These are phyloP conservation scores for Ectemnius lituratus DNA, from an alignment of 2,888 invertebrate genomes.

Conservation along the genomic window DNA sequence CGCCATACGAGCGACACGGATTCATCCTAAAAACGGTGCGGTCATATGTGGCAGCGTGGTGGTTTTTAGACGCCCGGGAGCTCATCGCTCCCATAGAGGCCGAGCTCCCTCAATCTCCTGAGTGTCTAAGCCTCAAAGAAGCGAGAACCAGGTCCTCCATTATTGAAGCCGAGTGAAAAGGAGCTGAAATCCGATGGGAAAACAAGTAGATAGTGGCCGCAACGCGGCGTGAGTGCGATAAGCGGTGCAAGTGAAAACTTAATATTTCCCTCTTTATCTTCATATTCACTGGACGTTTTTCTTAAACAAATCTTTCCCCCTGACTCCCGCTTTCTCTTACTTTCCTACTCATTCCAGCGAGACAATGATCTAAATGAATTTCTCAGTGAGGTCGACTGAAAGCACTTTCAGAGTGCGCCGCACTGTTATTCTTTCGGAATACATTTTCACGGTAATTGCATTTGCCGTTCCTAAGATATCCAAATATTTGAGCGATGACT, in stretches of 20 bases:
- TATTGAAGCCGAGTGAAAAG: constrained; percentile 33
- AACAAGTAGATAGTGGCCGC: constrained; percentile 32
- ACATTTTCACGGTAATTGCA: too few relatives aligned
- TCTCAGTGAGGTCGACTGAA: neutral
- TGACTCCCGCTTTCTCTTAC: neutral
- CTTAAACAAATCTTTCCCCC: constrained; percentile 11
- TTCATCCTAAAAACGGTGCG: constrained; percentile 4
- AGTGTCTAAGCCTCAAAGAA: constrained; percentile 44
- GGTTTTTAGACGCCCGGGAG: constrained; percentile 24
- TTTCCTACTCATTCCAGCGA: constrained; percentile 11
- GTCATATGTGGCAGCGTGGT: constrained; percentile 2
- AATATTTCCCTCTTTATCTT: constrained; percentile 31
- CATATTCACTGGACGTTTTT: neutral
- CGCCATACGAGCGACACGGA: neutral
- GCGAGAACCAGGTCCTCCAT: constrained; percentile 25
- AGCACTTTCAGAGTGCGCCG: too few relatives aligned
- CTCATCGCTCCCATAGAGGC: constrained; percentile 35
- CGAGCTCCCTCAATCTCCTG: constrained; percentile 43
- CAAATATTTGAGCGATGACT: neutral
- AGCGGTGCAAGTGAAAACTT: constrained; percentile 46
- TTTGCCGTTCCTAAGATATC: neutral
- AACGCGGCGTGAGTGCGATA: constrained; percentile 25
- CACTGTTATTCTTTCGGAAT: too few relatives aligned
- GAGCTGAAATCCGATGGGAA: constrained; percentile 44
- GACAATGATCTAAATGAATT: neutral